Base-by-base conservation (phyloP, 2,113 vertebrate genomes). In the Megalops atlanticus region DNA sequence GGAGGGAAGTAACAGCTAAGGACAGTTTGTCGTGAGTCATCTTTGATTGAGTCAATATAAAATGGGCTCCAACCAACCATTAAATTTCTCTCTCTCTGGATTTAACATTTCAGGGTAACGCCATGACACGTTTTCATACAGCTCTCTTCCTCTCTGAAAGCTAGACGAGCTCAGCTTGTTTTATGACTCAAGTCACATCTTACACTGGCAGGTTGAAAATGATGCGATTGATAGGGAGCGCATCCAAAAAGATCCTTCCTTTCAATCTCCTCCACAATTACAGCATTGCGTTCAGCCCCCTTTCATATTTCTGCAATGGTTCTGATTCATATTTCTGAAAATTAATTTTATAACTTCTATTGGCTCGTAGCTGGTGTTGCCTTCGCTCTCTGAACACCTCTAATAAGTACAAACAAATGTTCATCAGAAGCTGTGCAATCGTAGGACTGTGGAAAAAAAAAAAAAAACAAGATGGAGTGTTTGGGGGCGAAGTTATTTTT, bases 31-130 rank as follows among this genome's bases (percentile, higher is more conserved):
- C 58, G 31, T 64, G 58, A 27, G 58, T 64, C 58, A 31, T 64
- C 58, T 64, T 64, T 64, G 58, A 64, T n/a, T 64, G 58, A 64
- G 58, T 64, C 58, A 31, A 64, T 64, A 64, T 64, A 64, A 64
- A 43, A 74, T 38, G 39, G 36, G 36, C 39, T 38, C 36, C 21
- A 41, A 74, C 36, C 36, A 43, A 41, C 24, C 39, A 74, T 38
- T 71, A 71, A 71, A 71, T 35, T 35, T 35, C 31, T 15, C 18
- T 38, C 31, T 71, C 69, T 71, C 69, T 38, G 69, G 69, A 35
- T 71, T 36, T 21, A 21, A 31, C 69, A 38, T 71, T 71, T 36
- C 33, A 35, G 16, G 69, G 14, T 38, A 36, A 71, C 69, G 4
- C 36, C 11, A 38, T 18, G 69, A 64, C 58, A 64, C 36, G 69